A percentile compares a stretch with the other conserved stretches of the same genome.
Evolutionary conservation across 2,888 invertebrate species (phyloP).

Genomic region (Cremastinae sp.): DNA sequence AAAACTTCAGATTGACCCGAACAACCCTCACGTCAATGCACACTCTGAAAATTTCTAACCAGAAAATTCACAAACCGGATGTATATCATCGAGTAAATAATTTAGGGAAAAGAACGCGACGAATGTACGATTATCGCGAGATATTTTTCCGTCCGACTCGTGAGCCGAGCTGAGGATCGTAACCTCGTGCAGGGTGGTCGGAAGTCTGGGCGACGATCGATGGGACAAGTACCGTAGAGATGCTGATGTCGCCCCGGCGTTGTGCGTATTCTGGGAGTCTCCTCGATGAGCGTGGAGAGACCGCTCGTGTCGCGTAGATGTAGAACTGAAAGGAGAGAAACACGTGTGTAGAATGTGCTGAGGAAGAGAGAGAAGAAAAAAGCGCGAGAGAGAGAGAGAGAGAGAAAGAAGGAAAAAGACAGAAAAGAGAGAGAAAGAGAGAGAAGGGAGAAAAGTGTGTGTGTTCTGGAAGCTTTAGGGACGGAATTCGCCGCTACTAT

Average conservation of each 20-base stretch:
- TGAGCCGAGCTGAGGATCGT: conserved; percentile 22
- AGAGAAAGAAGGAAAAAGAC: conserved; percentile 14
- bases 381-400: conserved; percentile 25
- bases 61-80: no score
- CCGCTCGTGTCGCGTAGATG: conserved; percentile 22
- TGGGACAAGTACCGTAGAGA: conserved; percentile 41
- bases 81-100: not conserved
- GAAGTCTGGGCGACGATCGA: conserved; percentile 25
- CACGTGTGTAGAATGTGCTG: conserved; percentile 11
- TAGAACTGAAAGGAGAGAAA: conserved; percentile 31
- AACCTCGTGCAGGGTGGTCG: conserved; percentile 47
- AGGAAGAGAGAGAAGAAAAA: not conserved
- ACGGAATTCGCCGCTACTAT: conserved; percentile 70
- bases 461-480: conserved; percentile 53
- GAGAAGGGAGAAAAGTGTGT: conserved; percentile 25
- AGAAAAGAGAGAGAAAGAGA: conserved; percentile 27
- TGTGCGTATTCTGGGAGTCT: conserved; percentile 34
- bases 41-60: no score
- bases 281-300: conserved; percentile 18
- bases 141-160: conserved; percentile 9
- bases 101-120: conserved; percentile 1
- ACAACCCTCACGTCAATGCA: no score
- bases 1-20: no score
- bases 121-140: not conserved
- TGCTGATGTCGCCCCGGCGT: conserved; percentile 24